Percentiles rank a stretch among this genome's conserved stretches.
Conservation (phyloP, 2,797 vertebrate genomes). For the Trachurus trachurus region DNA sequence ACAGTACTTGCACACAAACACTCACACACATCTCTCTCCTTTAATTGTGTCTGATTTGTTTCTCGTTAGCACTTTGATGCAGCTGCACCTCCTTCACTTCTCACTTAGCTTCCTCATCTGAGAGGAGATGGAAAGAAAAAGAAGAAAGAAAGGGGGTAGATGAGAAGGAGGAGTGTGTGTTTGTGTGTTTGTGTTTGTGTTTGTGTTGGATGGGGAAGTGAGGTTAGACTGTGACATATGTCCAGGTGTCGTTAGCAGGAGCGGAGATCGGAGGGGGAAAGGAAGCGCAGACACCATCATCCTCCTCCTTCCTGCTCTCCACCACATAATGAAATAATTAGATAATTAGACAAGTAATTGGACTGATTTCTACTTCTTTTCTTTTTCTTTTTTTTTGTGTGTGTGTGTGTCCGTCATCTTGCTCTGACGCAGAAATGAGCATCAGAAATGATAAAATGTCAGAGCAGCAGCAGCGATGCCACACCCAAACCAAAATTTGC, state of each 20-base stretch:
- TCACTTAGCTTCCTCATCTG: neutral
- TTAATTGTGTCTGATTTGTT: slow-evolving; percentile 71
- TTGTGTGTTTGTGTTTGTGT: neutral
- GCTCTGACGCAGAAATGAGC: slow-evolving; percentile 54
- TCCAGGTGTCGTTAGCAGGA: slow-evolving; percentile 62
- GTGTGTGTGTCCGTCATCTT: slow-evolving; percentile 26
- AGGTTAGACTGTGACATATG: slow-evolving; percentile 44
- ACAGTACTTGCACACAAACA: too few species aligned
- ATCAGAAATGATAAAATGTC: neutral
- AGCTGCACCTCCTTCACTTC: slow-evolving; percentile 21
- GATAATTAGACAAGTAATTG: slow-evolving; percentile 78
- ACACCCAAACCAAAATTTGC: slow-evolving; percentile 34
- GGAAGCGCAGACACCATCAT: slow-evolving; percentile 54
- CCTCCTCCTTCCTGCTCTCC: slow-evolving; percentile 73
- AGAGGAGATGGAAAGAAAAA: neutral
- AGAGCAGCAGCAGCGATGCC: neutral
- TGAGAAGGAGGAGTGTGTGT: too few species aligned
- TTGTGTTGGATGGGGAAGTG: slow-evolving; percentile 4
- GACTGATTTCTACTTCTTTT: slow-evolving; percentile 47
- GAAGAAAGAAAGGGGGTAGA: too few species aligned
- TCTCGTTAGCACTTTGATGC: slow-evolving; percentile 46
- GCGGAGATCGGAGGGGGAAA: slow-evolving; percentile 29
- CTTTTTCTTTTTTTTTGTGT: slow-evolving; percentile 6
- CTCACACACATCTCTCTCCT: slow-evolving; percentile 3
- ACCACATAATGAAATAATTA: slow-evolving; percentile 81